Evolutionary conservation across 1,140 invertebrate species (phyloP), one percentile per base, ranked within the genome.

Genomic region (Sinonovacula constricta): DNA sequence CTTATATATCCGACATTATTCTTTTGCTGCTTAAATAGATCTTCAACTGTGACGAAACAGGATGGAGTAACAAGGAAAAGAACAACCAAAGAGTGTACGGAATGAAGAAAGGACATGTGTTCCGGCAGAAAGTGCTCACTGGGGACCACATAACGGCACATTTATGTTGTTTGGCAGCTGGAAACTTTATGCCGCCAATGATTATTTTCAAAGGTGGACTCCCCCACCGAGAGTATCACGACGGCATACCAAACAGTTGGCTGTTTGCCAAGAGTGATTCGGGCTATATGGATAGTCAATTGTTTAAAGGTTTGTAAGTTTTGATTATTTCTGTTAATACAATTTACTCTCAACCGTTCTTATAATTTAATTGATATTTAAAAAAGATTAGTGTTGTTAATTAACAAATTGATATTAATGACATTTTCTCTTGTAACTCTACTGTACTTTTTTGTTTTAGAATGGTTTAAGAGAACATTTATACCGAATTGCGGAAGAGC

Each of bases 31-130:
- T n/a, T n/a, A n/a, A n/a, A n/a, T 22, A 39, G 62, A 12, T 51
- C 1, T 67, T 53, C 45, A 67, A 67, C 18, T 67, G 65, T 39
- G 65, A 67, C 33, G 65, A 67, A 18, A 67, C 65, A n/a, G 65
- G 65, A 1, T 67, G 65, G 65, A 28, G 15, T 22, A 51, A 51
- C 28, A 67, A 67, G 49, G 65, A 67, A 30, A 24, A 3, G 4
- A 12, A 1, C 2, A 1, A n/a, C 4, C 2, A 24, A 30, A 67
- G 54, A 18, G 24, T 53, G 2, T 18, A 53, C 2, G 65, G 34
- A 1, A 26, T 34, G 5, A 30, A 30, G 15, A 3, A 26, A 2
- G 45, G 51, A 1, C 45, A 53, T 12, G 18, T 67, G 33, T 53
- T 5, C 31, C 36, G 33, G 33, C 39, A 53, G n/a, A 54, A 51